These are phyloP conservation scores for Horisme vitalbata DNA, from an alignment of 2,888 invertebrate genomes.

Conservation along the genomic window DNA sequence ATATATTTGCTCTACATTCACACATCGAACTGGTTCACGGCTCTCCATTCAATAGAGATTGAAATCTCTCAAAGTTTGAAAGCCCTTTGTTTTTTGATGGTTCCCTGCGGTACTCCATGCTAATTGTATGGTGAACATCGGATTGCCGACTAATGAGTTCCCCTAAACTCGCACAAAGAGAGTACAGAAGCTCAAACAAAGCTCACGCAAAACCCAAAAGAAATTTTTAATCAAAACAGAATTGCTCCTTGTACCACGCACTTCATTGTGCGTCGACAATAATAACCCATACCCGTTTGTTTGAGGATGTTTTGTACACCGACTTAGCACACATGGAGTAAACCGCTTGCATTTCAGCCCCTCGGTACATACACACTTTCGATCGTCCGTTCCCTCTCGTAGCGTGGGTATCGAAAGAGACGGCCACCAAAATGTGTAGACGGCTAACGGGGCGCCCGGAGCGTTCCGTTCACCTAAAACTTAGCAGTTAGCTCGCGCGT, in stretches of 20 bases:
- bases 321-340: constrained; percentile 43
- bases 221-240: constrained; percentile 64
- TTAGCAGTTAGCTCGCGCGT: constrained; percentile 67
- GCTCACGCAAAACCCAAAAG: constrained; percentile 53
- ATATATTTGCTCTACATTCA: constrained; percentile 21
- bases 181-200: constrained; percentile 60
- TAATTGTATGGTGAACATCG: constrained; percentile 54
- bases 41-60: constrained; percentile 10
- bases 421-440: constrained; percentile 30
- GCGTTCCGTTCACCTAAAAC: constrained; percentile 59
- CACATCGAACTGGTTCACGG: constrained; percentile 3
- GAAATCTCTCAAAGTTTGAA: constrained; percentile 18
- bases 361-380: constrained; percentile 32
- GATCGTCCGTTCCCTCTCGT: constrained; percentile 36
- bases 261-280: constrained; percentile 68
- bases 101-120: constrained; percentile 38
- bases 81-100: constrained; percentile 37
- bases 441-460: constrained; percentile 42
- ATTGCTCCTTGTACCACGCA: constrained; percentile 58
- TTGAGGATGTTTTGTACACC: constrained; percentile 44
- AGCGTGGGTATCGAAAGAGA: constrained; percentile 34
- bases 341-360: constrained; percentile 48
- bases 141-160: constrained; percentile 58
- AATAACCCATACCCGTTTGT: constrained; percentile 61
- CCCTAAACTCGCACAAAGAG: constrained; percentile 62